Base-by-base conservation (phyloP, 37 sponge, comb jelly and placozoan genomes). In the Beroe ovata region DNA sequence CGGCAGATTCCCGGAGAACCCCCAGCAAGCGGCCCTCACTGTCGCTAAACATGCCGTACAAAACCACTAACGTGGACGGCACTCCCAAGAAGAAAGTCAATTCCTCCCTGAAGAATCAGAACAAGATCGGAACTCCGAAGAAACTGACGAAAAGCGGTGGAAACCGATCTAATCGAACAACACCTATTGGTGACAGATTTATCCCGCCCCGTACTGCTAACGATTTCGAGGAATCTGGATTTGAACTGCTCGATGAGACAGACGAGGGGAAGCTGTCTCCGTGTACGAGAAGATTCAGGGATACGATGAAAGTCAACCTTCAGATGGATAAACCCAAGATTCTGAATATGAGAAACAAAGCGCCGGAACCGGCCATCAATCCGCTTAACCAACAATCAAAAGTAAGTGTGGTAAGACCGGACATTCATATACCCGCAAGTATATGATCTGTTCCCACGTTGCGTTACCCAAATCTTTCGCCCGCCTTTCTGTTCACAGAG, bases 11-110 rank as follows among this genome's bases (percentile, higher is more conserved):
- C 71, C 39, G 84, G 28, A 39, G 38, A 26, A 77, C 84, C 0
- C 84, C 84, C 4, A 26, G 84, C 33, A 77, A 77, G 33, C 36
- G 16, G 4, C 84, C 84, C 41, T 77, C 84, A 26, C 54, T 77
- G 6, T 33, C 84, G 18, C 84, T 77, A 39, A 77, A 77, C 84
- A 77, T 77, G 84, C 84, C 84, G 47, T 77, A 77, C 84, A 77
- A 77, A 35, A 77, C 84, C 39, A 77, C 84, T 3, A 77, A 77
- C 21, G 36, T 11, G 22, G 84, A 77, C 28, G 84, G 84, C 0
- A 77, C 84, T 20, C 84, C 84, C 47, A 77, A 77, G 84, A 77
- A 77, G 21, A 77, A 77, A 26, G 23, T 77, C 28, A 42, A 35
- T 40, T 42, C 84, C 4, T 77, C 84, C 26, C 47, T 77, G 23